A percentile compares a stretch with the other conserved stretches of the same genome.
phyloP scores from a whole-genome alignment of 2,113 vertebrate species.

The Rhinoptilus africanus region DNA sequence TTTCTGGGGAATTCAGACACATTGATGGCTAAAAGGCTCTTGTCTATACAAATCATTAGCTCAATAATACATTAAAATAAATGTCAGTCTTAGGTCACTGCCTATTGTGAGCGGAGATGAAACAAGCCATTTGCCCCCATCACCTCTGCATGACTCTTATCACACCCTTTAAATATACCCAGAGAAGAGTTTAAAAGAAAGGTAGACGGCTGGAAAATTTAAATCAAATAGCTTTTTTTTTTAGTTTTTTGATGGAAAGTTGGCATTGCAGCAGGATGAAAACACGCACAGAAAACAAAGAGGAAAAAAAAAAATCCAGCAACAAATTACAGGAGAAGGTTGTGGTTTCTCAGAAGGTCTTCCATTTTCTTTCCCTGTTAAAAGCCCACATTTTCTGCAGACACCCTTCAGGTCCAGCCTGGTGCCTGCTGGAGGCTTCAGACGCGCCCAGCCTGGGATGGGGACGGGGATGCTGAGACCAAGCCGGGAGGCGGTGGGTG shows the following conservation, averaged over 20 bases:
- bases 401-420: neutral
- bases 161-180: neutral
- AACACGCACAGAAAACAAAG: neutral
- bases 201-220: neutral
- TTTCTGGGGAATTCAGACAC: neutral
- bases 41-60: neutral
- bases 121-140: fast-evolving
- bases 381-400: neutral
- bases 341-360: neutral
- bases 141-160: neutral
- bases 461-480: neutral
- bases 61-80: neutral
- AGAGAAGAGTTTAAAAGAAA: neutral
- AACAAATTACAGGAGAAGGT: neutral
- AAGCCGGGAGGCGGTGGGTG: neutral
- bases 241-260: neutral
- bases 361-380: neutral
- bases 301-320: neutral
- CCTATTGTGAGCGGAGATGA: neutral
- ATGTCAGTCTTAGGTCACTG: neutral
- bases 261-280: neutral
- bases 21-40: neutral
- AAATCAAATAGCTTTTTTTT: neutral
- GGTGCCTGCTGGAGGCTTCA: neutral
- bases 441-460: neutral